Evolutionary conservation across 2,797 vertebrate species (phyloP).

Genomic region (Hephaestus fuliginosus): DNA sequence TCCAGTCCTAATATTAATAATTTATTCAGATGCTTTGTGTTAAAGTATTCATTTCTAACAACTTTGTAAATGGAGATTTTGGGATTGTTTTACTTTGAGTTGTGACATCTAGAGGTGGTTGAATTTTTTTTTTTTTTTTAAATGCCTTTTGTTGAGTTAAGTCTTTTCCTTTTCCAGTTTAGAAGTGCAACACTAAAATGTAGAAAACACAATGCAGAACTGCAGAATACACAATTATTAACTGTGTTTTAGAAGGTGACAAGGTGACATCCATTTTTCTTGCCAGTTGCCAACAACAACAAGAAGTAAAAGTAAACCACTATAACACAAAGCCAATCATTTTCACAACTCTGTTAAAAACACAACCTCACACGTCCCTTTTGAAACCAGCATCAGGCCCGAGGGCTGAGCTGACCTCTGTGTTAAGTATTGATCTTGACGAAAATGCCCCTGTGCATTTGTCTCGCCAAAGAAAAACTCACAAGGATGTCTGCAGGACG

Average conservation of each 20-base stretch:
- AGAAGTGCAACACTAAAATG: neutral
- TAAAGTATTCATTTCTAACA: neutral
- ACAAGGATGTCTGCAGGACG: conserved; percentile 18
- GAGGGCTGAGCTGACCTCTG: conserved; percentile 44
- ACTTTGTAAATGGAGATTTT: neutral
- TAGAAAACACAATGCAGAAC: neutral
- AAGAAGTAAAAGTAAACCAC: neutral
- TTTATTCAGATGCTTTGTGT: neutral
- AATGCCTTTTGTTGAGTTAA: neutral
- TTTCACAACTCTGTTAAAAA: conserved; percentile 20
- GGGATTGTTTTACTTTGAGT: neutral
- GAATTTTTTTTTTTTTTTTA: neutral
- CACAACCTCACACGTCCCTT: conserved; percentile 6
- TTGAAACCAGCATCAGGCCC: conserved; percentile 30
- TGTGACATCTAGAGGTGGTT: neutral
- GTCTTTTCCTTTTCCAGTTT: neutral
- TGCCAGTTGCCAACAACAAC: neutral
- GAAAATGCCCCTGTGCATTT: conserved; percentile 42
- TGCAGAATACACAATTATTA: neutral
- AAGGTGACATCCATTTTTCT: neutral
- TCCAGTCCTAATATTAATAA: neutral
- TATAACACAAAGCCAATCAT: conserved; percentile 9
- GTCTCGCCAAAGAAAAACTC: conserved; percentile 37
- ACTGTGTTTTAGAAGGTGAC: neutral
- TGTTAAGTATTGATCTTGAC: conserved; percentile 52